Base-by-base conservation (phyloP, 2,888 invertebrate genomes). In the Phorcus lineatus region DNA sequence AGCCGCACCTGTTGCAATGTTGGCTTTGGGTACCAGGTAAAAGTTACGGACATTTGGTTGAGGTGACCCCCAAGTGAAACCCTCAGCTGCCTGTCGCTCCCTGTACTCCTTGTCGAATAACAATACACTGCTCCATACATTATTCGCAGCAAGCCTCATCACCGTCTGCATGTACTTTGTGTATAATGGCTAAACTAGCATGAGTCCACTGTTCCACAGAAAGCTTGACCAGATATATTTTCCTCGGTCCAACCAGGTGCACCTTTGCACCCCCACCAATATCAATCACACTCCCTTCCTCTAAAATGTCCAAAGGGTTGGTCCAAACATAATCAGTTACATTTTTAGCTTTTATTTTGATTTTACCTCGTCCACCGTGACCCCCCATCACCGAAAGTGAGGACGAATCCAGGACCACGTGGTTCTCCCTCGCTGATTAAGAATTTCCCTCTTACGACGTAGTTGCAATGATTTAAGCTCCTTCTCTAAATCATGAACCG, bases 61-160 rank as follows among this genome's bases (percentile, higher is more conserved):
- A 17, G 36, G 31, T 67, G 24, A 4, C 52, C 74, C 52, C 74
- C 74, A 74, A 40, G 17, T 16, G 28, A 74, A 74, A 9, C 17
- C 40, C 19, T 74, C 52, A 9, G 2, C 74, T 3, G 74, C 47
- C 40, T 74, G 74, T 28, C 74, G 31, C 40, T 74, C 74, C 16
- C 74, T 24, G 40, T 74, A 74, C 22, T 74, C 74, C n/a, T 74
- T 74, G 28, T 74, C 74, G 19, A 52, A 74, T 24, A 74, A 31
- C 22, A 47, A n/a, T 13, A 74, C 40, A 40, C 74, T 40, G 40
- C 31, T 36, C 70, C 70, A 70, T 9, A 74, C 0, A 19, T 74
- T 40, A 47, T 74, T 47, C 9, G 74, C 16, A 9, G 74, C 31
- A 13, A 74, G 74, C 1, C 74, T 40, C 19, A 47, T 47, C 17